Conservation (phyloP, 2,888 invertebrate genomes). For the Muscina levida region DNA sequence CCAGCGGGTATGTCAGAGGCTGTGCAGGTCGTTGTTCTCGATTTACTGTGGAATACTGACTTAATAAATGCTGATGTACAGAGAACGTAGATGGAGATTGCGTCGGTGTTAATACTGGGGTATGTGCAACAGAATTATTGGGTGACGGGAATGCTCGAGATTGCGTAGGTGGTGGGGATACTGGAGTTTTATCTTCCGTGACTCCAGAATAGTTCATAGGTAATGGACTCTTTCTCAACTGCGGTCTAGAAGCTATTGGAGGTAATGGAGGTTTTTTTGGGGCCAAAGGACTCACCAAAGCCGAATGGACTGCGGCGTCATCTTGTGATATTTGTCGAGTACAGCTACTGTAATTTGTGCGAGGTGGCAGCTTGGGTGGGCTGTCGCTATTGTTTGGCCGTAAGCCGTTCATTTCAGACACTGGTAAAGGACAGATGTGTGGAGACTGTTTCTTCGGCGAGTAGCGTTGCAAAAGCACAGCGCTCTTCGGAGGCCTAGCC, state of each 20-base stretch:
- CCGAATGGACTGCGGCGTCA: conserved; percentile 62
- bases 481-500: conserved; percentile 85
- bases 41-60: conserved; percentile 68
- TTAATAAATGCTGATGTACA: conserved; percentile 43
- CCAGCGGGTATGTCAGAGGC: conserved; percentile 77
- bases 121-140: conserved; percentile 78
- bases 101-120: conserved; percentile 80
- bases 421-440: conserved; percentile 18
- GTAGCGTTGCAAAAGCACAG: conserved; percentile 78
- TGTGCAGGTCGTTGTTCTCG: conserved; percentile 81
- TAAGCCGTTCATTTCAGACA: conserved; percentile 30
- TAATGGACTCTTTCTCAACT: conserved; percentile 81
- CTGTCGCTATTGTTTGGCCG: conserved; percentile 46
- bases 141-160: conserved; percentile 79
- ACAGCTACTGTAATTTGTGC: conserved; percentile 66
- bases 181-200: conserved; percentile 39
- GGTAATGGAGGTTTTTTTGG: conserved; percentile 88
- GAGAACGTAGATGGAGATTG: conserved; percentile 39
- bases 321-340: conserved; percentile 65
- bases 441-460: conserved; percentile 76
- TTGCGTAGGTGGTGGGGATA: conserved; percentile 76
- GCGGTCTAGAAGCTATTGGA: conserved; percentile 82
- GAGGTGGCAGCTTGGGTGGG: conserved; percentile 76
- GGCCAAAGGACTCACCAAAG: conserved; percentile 79
- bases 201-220: conserved; percentile 80